phyloP scores from a whole-genome alignment of 37 sponge, comb jelly and placozoan species.

The Chondrilla cf. caribensis region DNA sequence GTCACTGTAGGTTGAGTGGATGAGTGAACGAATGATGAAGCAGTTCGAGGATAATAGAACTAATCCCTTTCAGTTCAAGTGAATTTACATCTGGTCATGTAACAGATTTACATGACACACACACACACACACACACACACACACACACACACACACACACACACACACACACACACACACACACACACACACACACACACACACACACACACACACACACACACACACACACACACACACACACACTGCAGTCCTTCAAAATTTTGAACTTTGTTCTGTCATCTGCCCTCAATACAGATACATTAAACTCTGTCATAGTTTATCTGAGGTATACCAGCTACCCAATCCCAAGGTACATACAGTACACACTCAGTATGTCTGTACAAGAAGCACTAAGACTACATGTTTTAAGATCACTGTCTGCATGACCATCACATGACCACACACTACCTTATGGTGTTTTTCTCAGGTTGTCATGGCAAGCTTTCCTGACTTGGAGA shows the following conservation, averaged over 20 bases:
- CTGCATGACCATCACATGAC: neutral
- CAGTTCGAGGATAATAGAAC: conserved; percentile 87
- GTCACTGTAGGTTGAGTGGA: conserved; percentile 92
- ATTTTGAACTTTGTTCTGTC: neutral
- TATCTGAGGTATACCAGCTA: conserved; percentile 78
- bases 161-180: no score
- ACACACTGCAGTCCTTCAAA: no score
- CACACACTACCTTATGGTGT: neutral
- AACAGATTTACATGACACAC: no score
- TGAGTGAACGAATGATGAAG: conserved; percentile 95
- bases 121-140: no score
- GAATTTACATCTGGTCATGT: neutral
- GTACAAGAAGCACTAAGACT: neutral
- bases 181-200: no score
- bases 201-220: neutral
- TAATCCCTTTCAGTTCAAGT: conserved; percentile 96
- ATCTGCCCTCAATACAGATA: conserved; percentile 37
- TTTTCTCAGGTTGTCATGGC: conserved; percentile 82
- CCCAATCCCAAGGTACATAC: conserved; percentile 76
- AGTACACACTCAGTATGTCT: neutral
- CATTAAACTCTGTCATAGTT: conserved; percentile 83
- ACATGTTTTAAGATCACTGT: neutral
- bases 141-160: no score
- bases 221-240: conserved; percentile 16
- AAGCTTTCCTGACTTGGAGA: conserved; percentile 84